Evolutionary conservation across 2,113 vertebrate genomes (phyloP).

Genomic region (Phalacrocorax brasilianus): DNA sequence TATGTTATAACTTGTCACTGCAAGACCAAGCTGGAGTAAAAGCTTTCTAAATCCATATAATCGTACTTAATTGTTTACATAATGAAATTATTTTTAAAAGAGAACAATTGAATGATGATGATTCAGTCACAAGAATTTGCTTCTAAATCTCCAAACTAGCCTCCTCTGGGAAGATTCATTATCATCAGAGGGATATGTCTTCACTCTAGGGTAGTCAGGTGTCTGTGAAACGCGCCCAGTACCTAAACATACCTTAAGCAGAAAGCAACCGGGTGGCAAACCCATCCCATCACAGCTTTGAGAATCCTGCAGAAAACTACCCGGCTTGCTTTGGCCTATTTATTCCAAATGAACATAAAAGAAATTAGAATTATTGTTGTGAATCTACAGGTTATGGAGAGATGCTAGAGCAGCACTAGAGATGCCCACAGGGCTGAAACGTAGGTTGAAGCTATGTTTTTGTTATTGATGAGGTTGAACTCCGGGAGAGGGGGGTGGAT

Average conservation of each 20-base stretch:
- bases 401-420: background rate
- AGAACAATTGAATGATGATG: constrained; percentile 69
- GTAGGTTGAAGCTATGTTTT: background rate
- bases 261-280: background rate
- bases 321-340: background rate
- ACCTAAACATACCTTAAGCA: background rate
- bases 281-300: background rate
- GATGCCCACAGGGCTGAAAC: background rate
- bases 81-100: constrained; percentile 76
- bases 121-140: constrained; percentile 43
- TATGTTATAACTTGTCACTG: constrained; percentile 24
- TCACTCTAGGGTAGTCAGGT: background rate
- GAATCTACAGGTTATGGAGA: background rate
- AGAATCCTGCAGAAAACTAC: background rate
- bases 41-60: constrained; percentile 67
- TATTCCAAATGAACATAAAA: background rate
- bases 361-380: background rate
- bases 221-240: background rate
- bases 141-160: constrained; percentile 36
- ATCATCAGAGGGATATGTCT: background rate
- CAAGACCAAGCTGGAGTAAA: constrained; percentile 52
- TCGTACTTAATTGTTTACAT: constrained; percentile 70
- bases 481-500: background rate
- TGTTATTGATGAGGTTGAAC: background rate
- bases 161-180: constrained; percentile 26